Base-by-base conservation (phyloP, 1,140 invertebrate genomes). In the Drosophila subpulchrella region DNA sequence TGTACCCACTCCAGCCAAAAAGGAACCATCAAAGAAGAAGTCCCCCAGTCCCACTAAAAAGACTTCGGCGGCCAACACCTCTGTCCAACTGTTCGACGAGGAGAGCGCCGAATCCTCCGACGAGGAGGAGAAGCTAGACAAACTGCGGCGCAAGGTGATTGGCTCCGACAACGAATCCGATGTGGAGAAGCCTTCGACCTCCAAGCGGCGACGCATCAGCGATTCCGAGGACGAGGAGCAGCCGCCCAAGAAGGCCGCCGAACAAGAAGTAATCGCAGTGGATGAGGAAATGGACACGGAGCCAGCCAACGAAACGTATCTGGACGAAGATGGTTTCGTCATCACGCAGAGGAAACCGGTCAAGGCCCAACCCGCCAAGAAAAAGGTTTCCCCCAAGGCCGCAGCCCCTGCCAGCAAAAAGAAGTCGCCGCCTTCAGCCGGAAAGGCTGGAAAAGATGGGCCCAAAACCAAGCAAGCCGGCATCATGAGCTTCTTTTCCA, bases 311-410 rank as follows among this genome's bases (percentile, higher is more conserved):
- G 90, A 92, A 72, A 91, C 91, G 8, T 91, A 72, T 80, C 59
- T 92, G 32, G 91, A 92, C 68, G 91, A 92, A 2, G 91, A 92
- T 56, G 91, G 91, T 15, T 92, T 92, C 58, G 90, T 92, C 24
- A 78, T 92, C 38, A 92, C 91, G 6, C 78, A 76, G 24, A 41
- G 88, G 3, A 90, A 85, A 24, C 60, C 90, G 3, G 54, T 62
- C 7, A 89, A 86, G 60, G 15, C 54, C 6, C 51, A 72, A 27
- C 34, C 75, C 6, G 38, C 42, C 20, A 75, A 79, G 47, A 71
- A 70, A 10, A 74, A 65, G 59, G 39, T 78, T 12, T 72, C 81
- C 17, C 62, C 86, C 7, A 57, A 62, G 59, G 17, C 50, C 8
- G 1, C 55, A 15, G 48, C 62, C 6, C n/a, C 68, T 30, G 60